Evolutionary conservation across 2,888 invertebrate species (phyloP), one percentile per base, ranked within the genome.

Genomic region (Drosophila barbarae): DNA sequence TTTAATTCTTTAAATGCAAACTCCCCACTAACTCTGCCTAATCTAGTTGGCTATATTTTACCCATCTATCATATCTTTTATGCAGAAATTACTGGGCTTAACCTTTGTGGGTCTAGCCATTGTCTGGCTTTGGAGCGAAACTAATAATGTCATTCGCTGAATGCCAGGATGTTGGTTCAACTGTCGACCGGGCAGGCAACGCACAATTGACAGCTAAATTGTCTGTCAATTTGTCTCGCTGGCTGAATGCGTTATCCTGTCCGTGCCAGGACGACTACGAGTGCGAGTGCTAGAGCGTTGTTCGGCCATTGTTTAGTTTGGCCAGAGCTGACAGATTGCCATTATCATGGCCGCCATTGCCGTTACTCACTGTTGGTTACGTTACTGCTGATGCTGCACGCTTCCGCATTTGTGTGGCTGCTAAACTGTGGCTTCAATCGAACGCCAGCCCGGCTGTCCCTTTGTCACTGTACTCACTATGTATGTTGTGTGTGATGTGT

Each of bases 171-270:
- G 68, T 58, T 68, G 67, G 67, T 41, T 47, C 32, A 39, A 51
- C 64, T 50, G 56, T 32, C 73, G 58, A 57, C 51, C 82, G 65
- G 32, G 58, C 73, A 35, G 60, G 63, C 69, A 70, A 71, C 65
- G 68, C 69, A 74, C 85, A 77, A 81, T 80, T 85, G 81, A 83
- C 85, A 83, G 83, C 72, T 75, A 77, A 85, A 83, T 85, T 81
- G 85, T 81, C 76, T 85, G 81, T 80, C 85, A 81, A 85, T 81
- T 81, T 81, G 85, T 83, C 80, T 79, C 73, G 70, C 80, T 73
- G 66, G 42, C 83, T 74, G 83, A 74, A 71, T 72, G 66, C 67
- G 75, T 75, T 77, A 57, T 50, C 54, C 57, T 61, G 47, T 57
- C 38, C 49, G 13, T 34, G 44, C n/a, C 56, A 41, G 38, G 23